phyloP scores from a whole-genome alignment of 2,797 vertebrate genomes.

The Carapus acus region DNA sequence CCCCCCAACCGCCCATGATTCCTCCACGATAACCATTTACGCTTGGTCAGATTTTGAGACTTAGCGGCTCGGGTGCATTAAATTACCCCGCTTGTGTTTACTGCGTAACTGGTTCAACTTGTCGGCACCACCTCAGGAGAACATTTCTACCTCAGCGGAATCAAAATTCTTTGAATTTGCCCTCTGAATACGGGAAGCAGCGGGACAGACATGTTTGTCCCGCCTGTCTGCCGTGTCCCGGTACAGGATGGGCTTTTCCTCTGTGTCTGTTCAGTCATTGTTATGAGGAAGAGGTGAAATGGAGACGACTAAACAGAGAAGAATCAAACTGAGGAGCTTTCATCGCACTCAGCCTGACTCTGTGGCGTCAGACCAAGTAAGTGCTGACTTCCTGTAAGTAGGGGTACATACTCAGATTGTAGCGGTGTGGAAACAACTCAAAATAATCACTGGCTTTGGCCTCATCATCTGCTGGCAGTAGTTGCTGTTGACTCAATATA shows the following conservation, averaged over 20 bases:
- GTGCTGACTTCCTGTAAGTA: constrained; percentile 53
- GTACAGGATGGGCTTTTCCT: constrained; percentile 62
- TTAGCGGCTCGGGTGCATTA: constrained; percentile 81
- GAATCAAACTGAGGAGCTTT: constrained; percentile 42
- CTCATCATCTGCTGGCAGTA: neutral
- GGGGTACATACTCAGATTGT: constrained; percentile 55
- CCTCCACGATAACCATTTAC: constrained; percentile 83
- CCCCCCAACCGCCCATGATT: too few relatives aligned
- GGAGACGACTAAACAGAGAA: constrained; percentile 66
- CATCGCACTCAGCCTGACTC: constrained; percentile 41
- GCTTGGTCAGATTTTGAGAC: constrained; percentile 87
- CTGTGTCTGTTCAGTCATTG: constrained; percentile 51
- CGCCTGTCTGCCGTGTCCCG: constrained; percentile 19
- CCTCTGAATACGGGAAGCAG: neutral
- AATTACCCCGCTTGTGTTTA: constrained; percentile 82
- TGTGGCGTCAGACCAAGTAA: constrained; percentile 63
- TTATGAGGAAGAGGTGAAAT: constrained; percentile 69
- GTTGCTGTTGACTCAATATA: too few relatives aligned
- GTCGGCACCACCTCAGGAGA: constrained; percentile 64
- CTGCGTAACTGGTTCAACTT: constrained; percentile 79
- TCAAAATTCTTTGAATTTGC: too few relatives aligned
- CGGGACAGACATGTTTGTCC: constrained; percentile 1
- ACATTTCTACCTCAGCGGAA: constrained; percentile 54
- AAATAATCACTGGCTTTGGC: constrained; percentile 14
- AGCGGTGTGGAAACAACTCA: constrained; percentile 51